Conservation (phyloP, 1,140 invertebrate species). For the Drosophila cardini region DNA sequence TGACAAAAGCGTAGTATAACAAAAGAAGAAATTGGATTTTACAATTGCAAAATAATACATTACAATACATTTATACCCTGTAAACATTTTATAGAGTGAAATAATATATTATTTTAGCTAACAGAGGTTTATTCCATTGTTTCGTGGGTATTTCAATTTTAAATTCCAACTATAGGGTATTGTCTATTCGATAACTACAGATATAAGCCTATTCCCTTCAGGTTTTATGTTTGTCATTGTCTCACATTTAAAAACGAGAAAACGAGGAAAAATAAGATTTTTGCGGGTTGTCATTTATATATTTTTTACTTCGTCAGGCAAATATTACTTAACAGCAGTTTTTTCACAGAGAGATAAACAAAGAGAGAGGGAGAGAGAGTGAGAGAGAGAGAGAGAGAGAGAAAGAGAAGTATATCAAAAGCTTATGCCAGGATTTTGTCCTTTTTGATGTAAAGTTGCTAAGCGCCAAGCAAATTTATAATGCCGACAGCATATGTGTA, state of each 20-base stretch:
- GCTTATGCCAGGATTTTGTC: conserved; percentile 40
- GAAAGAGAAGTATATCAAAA: conserved; percentile 18
- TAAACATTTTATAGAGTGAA: background rate
- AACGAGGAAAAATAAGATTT: conserved; percentile 6
- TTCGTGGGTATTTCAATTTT: background rate
- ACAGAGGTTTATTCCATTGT: background rate
- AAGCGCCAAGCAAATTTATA: conserved; percentile 69
- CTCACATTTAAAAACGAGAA: conserved; percentile 5
- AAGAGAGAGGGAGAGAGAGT: too few relatives aligned
- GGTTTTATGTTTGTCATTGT: conserved; percentile 2
- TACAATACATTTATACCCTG: conserved; percentile 10
- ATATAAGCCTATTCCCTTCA: background rate
- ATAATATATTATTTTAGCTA: background rate
- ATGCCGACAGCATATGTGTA: conserved; percentile 42
- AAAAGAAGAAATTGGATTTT: background rate
- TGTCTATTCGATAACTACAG: background rate
- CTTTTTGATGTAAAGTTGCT: conserved; percentile 68
- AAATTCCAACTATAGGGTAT: conserved; percentile 1
- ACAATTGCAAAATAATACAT: conserved; percentile 8
- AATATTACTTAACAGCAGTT: conserved; percentile 39
- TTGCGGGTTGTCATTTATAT: conserved; percentile 28
- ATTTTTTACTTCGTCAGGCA: conserved; percentile 35
- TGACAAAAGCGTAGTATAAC: conserved; percentile 15
- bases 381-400: background rate
- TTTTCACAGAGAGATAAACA: background rate